Evolutionary conservation across 2,797 vertebrate genomes (phyloP), one percentile per base, ranked within the genome.

Genomic region (Calcarius lapponicus): DNA sequence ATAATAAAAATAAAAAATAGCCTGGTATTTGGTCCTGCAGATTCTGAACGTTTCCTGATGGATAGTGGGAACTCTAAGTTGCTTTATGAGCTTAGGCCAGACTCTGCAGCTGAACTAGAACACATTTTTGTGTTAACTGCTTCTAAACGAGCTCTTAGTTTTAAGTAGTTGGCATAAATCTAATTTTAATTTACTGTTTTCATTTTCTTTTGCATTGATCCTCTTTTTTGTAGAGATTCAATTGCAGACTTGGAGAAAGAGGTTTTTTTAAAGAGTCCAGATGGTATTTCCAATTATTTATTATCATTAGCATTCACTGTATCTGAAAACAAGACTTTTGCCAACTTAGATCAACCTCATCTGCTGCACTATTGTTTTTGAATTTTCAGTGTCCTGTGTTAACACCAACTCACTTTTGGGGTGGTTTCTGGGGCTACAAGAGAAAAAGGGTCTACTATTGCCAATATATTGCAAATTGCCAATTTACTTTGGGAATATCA

Each of bases 201-300:
- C 76, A 88, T 96, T 92, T 96, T 95, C 90, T 94, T 96, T 88
- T 90, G 53, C 85, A 95, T 92, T 87, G 94, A 65, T 95, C 47
- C 80, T 75, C 19, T 91, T 96, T 85, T 85, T 83, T 84, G 82
- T 84, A 75, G 86, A 94, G 50, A 89, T 64, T 88, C 75, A 96
- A 61, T 60, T 84, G 88, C 94, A 94, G 90, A 36, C 81, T 93
- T 95, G 96, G 80, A 89, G 80, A 93, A 92, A 56, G 43, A 86
- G 79, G 79, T 75, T 95, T 95, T 95, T 93, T 95, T 76, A 95
- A 91, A 76, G 60, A 65, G 79, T 80, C 96, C 92, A 97, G 95
- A 90, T 95, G 97, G 92, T 97, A 81, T 95, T 93, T 80, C 80
- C 80, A 90, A 93, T 93, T 96, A 94, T 96, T 97, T 96, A 83